Conservation (phyloP, 2,888 invertebrate species). For the Neoaliturus tenellus region DNA sequence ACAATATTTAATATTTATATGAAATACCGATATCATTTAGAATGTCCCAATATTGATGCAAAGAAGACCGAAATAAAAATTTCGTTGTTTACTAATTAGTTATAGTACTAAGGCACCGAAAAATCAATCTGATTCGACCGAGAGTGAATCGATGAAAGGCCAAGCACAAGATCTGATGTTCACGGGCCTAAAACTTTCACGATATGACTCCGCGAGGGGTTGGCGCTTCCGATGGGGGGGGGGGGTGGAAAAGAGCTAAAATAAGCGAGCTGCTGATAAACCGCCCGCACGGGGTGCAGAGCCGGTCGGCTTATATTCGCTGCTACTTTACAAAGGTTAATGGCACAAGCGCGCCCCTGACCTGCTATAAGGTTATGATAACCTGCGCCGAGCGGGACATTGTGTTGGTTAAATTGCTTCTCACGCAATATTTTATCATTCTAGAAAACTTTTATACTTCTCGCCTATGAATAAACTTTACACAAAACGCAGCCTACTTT, state of each 20-base stretch:
- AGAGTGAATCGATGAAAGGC: neutral
- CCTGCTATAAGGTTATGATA: neutral
- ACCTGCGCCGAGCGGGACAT: neutral
- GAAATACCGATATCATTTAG: no score
- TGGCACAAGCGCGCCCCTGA: neutral
- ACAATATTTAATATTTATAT: no score
- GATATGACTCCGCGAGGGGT: neutral
- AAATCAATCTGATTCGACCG: neutral
- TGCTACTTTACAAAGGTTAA: constrained; percentile 19
- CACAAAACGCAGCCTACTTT: no score
- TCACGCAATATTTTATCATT: no score
- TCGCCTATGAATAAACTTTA: no score
- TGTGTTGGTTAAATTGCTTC: no score
- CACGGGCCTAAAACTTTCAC: neutral
- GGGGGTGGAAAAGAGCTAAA: neutral
- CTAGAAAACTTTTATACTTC: no score
- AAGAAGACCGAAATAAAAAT: no score
- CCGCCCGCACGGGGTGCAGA: neutral
- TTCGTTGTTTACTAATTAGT: no score
- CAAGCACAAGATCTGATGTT: neutral
- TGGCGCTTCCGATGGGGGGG: neutral
- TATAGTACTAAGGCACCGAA: no score
- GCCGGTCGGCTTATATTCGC: neutral
- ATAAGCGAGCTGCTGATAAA: constrained; percentile 17
- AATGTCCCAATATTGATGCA: no score